Conservation (phyloP, 2,888 invertebrate genomes). For the Habrosyne pyritoides region DNA sequence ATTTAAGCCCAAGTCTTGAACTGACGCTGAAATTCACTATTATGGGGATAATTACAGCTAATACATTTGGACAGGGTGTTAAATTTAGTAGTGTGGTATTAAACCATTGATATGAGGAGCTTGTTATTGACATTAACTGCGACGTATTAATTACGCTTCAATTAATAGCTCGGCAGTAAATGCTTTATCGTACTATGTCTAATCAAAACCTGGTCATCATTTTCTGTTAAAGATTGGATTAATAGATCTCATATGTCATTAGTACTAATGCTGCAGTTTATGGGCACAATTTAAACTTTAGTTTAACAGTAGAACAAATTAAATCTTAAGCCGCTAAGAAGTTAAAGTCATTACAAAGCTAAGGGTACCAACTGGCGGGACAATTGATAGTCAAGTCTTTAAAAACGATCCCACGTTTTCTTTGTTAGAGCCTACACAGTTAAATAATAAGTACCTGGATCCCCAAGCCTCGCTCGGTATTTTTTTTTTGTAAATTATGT, state of each 20-base stretch:
- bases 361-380: background rate
- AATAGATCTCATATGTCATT: too few relatives aligned
- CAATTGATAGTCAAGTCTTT: background rate
- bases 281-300: background rate
- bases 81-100: background rate
- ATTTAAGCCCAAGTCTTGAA: background rate
- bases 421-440: background rate
- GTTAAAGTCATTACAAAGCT: background rate
- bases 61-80: background rate
- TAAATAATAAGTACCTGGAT: too few relatives aligned
- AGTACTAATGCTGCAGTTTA: background rate
- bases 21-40: background rate
- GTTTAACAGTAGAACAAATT: conserved; percentile 31
- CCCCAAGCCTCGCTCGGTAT: too few relatives aligned
- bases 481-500: too few relatives aligned
- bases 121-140: background rate
- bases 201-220: too few relatives aligned
- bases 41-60: background rate
- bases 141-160: background rate
- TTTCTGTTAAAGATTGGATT: too few relatives aligned
- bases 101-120: background rate
- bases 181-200: too few relatives aligned
- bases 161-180: background rate
- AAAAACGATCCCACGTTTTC: background rate
- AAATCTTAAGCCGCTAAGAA: conserved; percentile 16